phyloP scores from a whole-genome alignment of 2,888 invertebrate genomes.

The Drosophila acutilabella region DNA sequence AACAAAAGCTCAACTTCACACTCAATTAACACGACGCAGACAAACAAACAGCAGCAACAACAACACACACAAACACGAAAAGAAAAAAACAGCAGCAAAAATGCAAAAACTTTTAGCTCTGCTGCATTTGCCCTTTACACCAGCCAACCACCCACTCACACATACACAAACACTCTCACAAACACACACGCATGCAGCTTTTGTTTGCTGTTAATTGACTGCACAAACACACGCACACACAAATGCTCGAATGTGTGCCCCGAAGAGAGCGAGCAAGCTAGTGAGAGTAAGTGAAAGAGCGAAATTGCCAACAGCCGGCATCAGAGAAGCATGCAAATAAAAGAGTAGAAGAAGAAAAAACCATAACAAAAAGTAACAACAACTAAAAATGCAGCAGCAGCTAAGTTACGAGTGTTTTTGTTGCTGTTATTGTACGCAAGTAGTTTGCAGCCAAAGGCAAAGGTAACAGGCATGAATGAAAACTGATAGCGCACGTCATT shows the following conservation, averaged over 20 bases:
- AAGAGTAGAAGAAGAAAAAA: constrained; percentile 24
- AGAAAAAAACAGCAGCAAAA: constrained; percentile 43
- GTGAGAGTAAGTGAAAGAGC: constrained; percentile 7
- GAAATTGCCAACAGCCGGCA: constrained; percentile 47
- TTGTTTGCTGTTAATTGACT: constrained; percentile 77
- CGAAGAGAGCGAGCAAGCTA: constrained; percentile 3
- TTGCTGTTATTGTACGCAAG: constrained; percentile 28
- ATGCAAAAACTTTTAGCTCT: constrained; percentile 57
- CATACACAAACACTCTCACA: constrained; percentile 22
- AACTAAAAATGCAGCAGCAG: constrained; percentile 38
- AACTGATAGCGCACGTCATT: constrained; percentile 79
- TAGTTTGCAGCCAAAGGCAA: constrained; percentile 47
- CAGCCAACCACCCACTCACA: constrained; percentile 28
- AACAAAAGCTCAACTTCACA: constrained; percentile 75
- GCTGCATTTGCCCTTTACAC: constrained; percentile 43
- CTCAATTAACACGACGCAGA: constrained; percentile 76
- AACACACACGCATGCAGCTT: constrained; percentile 48
- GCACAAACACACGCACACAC: constrained; percentile 57
- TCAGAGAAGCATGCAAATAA: constrained; percentile 46
- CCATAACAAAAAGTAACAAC: constrained; percentile 24
- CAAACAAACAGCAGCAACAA: constrained; percentile 55
- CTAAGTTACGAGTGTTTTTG: constrained; percentile 19
- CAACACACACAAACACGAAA: constrained; percentile 12
- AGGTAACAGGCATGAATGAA: constrained; percentile 70
- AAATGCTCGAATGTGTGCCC: no score